Base-by-base conservation (phyloP, 37 sponge, comb jelly and placozoan species). In the Halisarca cf. caerulea region DNA sequence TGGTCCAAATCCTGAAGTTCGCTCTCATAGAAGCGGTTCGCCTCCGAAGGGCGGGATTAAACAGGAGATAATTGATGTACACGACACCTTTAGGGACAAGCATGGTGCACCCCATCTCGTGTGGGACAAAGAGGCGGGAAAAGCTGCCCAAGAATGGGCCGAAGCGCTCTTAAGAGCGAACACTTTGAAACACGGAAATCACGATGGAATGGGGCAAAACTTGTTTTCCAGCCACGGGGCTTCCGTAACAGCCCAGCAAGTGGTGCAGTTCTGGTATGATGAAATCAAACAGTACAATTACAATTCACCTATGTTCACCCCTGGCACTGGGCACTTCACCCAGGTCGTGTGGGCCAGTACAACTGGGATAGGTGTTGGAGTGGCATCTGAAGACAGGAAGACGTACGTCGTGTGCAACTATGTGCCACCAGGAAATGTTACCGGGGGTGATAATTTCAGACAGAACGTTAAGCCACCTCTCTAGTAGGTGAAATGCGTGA, bases 311-410 rank as follows among this genome's bases (percentile, higher is more conserved):
- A 88, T 89, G 0, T 97, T 97, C 58, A 59, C 78, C 45, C 24
- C 86, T 1, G 66, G 40, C 58, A 94, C 96, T 23, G 98, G 98
- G 9, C 98, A 97, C 86, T 97, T 97, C 73, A 97, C 98, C 7
- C 98, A 97, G 79, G 20, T 97, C 25, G 91, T 97, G 59, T 97
- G 98, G 98, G 80, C 69, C 17, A 75, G 53, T 42, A 92, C 98
- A 9, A 93, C 87, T 1, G 90, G 95, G 58, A 66, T 91, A 6
- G 96, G 96, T 0, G 57, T 87, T 24, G 96, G 87, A 0, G 75
- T 37, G 5, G 86, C 81, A 2, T 42, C 42, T 21, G 77, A 57
- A 9, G 86, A 94, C 0, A 86, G 81, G 36, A 77, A 47, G 21
- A 80, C 64, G 21, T 92, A 66, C 70, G 90, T 91, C 2, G 95